Evolutionary conservation across 2,113 vertebrate species (phyloP).

Genomic region (Serinus canaria): DNA sequence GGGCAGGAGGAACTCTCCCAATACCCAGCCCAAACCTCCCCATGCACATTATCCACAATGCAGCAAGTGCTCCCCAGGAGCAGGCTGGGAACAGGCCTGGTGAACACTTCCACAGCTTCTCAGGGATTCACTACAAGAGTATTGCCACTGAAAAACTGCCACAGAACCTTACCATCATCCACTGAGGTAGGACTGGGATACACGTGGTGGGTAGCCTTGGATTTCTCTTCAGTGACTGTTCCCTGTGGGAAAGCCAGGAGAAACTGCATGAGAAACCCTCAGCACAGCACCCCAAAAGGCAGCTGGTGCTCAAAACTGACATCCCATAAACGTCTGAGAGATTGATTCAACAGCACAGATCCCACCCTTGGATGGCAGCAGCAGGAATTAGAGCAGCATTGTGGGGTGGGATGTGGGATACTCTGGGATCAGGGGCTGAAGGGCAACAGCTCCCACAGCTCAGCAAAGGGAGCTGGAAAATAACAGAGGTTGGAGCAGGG

Average conservation of each 20-base stretch:
- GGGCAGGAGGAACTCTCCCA: not conserved
- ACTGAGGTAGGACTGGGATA: constrained; percentile 83
- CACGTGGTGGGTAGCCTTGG: constrained; percentile 93
- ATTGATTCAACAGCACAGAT: not conserved
- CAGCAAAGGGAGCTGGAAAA: not conserved
- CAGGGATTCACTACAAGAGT: not conserved
- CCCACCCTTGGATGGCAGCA: not conserved
- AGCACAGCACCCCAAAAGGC: not conserved
- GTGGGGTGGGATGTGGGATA: not conserved
- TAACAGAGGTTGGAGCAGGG: not conserved
- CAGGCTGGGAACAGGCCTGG: not conserved
- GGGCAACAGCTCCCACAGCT: not conserved
- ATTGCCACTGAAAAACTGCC: not conserved
- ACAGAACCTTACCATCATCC: constrained; percentile 86
- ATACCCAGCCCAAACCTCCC: not conserved
- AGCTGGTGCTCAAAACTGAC: not conserved
- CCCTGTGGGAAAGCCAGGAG: constrained; percentile 74
- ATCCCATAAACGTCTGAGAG: not conserved
- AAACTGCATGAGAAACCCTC: not conserved
- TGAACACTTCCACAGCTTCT: fast-evolving
- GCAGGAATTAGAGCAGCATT: not conserved
- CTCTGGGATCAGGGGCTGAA: not conserved
- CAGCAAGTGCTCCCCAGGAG: not conserved
- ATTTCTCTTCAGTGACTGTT: constrained; percentile 92
- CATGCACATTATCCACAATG: not conserved